These are phyloP conservation scores for Lytechinus pictus DNA, from an alignment of 35 echinoderm and acorn worm species.

Conservation along the genomic window DNA sequence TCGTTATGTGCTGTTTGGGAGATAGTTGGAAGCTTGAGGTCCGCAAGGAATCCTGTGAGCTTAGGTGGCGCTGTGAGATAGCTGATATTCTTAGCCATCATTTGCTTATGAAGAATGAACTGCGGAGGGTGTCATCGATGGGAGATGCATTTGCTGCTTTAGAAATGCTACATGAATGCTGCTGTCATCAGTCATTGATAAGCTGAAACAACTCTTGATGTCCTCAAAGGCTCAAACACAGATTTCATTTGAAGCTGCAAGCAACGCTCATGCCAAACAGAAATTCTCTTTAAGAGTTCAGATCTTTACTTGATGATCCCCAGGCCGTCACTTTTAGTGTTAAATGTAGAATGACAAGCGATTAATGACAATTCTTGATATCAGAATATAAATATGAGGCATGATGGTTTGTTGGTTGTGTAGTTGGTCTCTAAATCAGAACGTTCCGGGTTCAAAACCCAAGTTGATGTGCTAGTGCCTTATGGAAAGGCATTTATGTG, in stretches of 20 bases:
- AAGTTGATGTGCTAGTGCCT: no score
- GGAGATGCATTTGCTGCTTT: not conserved
- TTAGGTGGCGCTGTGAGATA: not conserved
- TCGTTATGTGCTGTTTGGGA: not conserved
- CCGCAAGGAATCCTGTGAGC: not conserved
- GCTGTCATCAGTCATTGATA: not conserved
- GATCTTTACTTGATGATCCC: no score
- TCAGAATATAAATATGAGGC: no score
- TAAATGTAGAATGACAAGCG: no score
- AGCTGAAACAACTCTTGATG: not conserved
- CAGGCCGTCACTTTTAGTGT: no score
- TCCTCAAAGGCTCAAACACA: not conserved
- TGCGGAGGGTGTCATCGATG: not conserved
- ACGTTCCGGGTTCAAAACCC: no score
- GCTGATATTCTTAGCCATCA: no score
- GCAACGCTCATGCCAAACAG: not conserved
- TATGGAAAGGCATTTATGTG: no score
- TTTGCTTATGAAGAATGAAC: not conserved
- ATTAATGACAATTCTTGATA: not conserved
- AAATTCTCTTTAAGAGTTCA: not conserved
- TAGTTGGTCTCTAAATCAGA: no score
- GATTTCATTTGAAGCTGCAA: not conserved
- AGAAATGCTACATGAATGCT: not conserved
- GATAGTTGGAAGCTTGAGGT: not conserved
- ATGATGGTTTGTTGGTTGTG: no score